Conservation (phyloP, 2,888 invertebrate genomes). For the Apomyelois bistriatella region DNA sequence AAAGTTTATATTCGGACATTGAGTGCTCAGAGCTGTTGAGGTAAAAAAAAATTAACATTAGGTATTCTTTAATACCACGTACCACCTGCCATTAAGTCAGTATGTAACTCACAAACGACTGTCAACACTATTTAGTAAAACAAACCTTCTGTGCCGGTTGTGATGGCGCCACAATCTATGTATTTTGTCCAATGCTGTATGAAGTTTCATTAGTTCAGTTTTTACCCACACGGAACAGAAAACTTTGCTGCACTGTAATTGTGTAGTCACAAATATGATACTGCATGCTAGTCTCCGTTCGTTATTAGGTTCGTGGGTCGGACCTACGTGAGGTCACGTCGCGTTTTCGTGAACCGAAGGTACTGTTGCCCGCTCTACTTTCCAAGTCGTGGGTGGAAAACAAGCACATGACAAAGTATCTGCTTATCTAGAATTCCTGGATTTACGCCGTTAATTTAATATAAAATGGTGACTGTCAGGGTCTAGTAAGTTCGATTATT, state of each 20-base stretch:
- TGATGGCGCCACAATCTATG: no score
- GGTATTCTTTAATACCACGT: neutral
- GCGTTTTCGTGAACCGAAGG: neutral
- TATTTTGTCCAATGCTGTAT: no score
- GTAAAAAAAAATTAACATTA: neutral
- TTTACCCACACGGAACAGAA: no score
- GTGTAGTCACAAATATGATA: constrained; percentile 12
- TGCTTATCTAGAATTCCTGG: neutral
- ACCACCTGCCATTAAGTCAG: neutral
- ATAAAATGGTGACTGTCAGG: neutral
- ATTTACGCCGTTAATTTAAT: neutral
- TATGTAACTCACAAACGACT: neutral
- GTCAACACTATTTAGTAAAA: neutral
- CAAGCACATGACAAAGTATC: constrained; percentile 1
- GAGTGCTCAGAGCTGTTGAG: no score
- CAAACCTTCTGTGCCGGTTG: no score
- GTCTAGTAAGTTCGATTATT: no score
- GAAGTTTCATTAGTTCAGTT: no score
- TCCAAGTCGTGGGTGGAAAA: neutral
- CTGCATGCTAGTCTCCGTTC: constrained; percentile 13
- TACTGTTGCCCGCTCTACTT: constrained; percentile 8
- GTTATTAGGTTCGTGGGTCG: constrained; percentile 13
- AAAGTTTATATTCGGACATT: no score
- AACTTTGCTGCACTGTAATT: no score
- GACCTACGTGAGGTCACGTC: constrained; percentile 20